phyloP scores from a whole-genome alignment of 2,797 vertebrate genomes.

The Discoglossus pictus region DNA sequence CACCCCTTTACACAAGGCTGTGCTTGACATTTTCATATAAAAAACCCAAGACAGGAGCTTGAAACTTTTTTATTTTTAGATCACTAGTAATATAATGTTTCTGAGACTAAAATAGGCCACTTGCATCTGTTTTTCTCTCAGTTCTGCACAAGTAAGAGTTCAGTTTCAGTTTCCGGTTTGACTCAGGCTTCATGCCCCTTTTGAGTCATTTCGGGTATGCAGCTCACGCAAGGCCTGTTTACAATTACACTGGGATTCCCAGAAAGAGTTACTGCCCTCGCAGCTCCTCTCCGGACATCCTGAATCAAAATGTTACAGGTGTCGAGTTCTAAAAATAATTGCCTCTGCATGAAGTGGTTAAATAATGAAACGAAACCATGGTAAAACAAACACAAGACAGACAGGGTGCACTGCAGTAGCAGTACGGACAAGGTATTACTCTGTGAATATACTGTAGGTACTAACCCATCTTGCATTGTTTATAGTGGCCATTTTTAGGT shows the following conservation, averaged over 20 bases:
- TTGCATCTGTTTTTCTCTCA: conserved; percentile 25
- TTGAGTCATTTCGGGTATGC: conserved; percentile 23
- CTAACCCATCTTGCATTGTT: too few species aligned
- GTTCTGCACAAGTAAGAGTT: conserved; percentile 43
- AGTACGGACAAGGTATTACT: too few species aligned
- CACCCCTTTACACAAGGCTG: too few species aligned
- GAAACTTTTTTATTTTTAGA: conserved; percentile 28
- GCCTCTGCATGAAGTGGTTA: conserved; percentile 40
- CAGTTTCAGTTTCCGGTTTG: conserved; percentile 72
- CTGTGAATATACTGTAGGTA: too few species aligned
- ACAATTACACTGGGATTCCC: conserved; percentile 78
- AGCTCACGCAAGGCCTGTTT: conserved; percentile 69
- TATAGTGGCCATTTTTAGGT: too few species aligned
- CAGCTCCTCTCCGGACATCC: conserved; percentile 73
- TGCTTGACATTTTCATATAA: too few species aligned
- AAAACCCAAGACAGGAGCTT: conserved; percentile 3
- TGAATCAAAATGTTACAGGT: conserved; percentile 72
- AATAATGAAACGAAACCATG: conserved; percentile 45
- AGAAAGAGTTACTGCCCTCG: conserved; percentile 66
- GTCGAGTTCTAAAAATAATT: conserved; percentile 75
- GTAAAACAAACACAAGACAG: not conserved
- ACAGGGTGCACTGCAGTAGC: not conserved
- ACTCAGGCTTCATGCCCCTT: conserved; percentile 66
- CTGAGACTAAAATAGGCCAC: conserved; percentile 37
- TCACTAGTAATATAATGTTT: conserved; percentile 10